A percentile compares a stretch with the other conserved stretches of the same genome.
phyloP scores from a whole-genome alignment of 2,113 vertebrate genomes.

The Trogon melanurus region DNA sequence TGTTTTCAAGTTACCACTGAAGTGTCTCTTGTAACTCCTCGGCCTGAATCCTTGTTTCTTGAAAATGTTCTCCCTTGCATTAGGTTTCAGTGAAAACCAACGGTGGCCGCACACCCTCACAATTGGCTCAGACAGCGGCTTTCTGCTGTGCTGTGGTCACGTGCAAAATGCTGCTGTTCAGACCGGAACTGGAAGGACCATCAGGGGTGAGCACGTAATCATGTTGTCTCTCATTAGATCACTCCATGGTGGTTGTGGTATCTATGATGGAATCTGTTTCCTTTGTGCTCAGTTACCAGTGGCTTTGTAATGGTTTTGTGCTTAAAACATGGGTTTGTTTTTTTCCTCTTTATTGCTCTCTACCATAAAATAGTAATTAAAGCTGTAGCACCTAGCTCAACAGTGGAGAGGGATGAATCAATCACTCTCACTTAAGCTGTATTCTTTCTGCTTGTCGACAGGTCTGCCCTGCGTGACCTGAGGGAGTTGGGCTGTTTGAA shows the following conservation, averaged over 20 bases:
- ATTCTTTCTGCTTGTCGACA: not conserved
- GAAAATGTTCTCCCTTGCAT: not conserved
- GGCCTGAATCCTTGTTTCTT: not conserved
- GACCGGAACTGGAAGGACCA: not conserved
- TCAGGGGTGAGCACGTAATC: rapidly evolving
- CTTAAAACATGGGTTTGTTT: not conserved
- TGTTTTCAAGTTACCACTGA: not conserved
- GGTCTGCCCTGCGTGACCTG: not conserved
- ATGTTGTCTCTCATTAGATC: not conserved
- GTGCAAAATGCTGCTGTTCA: not conserved
- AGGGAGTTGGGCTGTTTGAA: not conserved
- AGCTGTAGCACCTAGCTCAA: not conserved
- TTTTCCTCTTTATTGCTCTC: not conserved
- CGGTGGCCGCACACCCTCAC: not conserved
- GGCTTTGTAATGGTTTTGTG: not conserved
- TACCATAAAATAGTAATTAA: not conserved
- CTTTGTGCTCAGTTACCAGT: not conserved
- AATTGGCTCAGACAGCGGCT: not conserved
- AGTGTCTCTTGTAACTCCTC: not conserved
- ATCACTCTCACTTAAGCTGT: not conserved
- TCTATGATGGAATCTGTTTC: not conserved
- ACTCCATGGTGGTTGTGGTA: not conserved
- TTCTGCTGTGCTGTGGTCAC: rapidly evolving
- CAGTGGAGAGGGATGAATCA: not conserved
- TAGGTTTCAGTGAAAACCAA: rapidly evolving